A percentile compares a stretch with the other conserved stretches of the same genome.
phyloP scores from a whole-genome alignment of 2,113 vertebrate genomes.

The Podilymbus podiceps region DNA sequence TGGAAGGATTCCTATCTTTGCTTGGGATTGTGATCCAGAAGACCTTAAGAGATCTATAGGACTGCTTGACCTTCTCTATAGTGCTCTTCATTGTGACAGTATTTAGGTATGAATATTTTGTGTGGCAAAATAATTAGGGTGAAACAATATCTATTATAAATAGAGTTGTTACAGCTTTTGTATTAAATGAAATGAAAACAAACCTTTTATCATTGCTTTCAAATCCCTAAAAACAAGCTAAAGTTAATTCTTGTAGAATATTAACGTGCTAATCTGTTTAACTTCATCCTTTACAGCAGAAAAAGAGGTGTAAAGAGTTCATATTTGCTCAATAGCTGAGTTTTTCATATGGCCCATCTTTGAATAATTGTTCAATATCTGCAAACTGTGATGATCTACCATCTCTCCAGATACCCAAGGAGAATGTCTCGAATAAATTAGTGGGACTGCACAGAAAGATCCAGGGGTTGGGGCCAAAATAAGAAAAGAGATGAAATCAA shows the following conservation, averaged over 20 bases:
- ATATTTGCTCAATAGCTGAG: not conserved
- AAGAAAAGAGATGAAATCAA: not conserved
- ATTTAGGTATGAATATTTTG: not conserved
- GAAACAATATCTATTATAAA: not conserved
- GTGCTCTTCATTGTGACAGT: not conserved
- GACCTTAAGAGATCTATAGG: not conserved
- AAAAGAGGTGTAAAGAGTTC: not conserved
- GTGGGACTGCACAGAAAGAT: not conserved
- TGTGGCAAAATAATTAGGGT: not conserved
- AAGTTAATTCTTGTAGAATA: not conserved
- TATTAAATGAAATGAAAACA: not conserved
- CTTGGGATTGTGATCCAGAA: not conserved
- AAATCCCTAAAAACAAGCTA: not conserved
- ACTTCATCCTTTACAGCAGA: not conserved
- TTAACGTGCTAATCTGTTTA: not conserved
- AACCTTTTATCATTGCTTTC: not conserved
- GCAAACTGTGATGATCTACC: not conserved
- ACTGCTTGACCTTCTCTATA: not conserved
- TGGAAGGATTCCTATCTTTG: not conserved
- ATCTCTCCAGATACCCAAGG: not conserved
- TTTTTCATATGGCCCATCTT: not conserved
- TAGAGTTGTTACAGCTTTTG: not conserved
- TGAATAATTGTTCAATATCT: not conserved
- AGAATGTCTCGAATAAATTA: not conserved
- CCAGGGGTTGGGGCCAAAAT: not conserved